Conservation (phyloP, 2,797 vertebrate genomes). For the Melanotaenia maccullochi region DNA sequence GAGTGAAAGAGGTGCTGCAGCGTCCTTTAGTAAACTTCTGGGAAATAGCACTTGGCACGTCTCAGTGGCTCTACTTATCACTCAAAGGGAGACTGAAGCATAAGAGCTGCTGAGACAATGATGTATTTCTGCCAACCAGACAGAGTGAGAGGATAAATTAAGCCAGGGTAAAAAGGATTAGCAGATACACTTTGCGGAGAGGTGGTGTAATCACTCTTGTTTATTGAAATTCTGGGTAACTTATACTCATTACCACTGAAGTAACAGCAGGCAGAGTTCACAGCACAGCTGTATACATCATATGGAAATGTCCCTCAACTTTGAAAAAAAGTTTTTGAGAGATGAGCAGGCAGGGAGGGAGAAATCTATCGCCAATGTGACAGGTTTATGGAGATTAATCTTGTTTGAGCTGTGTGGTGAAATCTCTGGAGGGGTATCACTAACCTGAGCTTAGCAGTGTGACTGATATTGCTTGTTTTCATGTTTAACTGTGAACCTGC, state of each 20-base stretch:
- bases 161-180: slow-evolving; percentile 53
- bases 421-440: slow-evolving; percentile 67
- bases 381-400: slow-evolving; percentile 74
- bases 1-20: slow-evolving; percentile 57
- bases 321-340: slow-evolving; percentile 50
- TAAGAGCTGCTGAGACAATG: slow-evolving; percentile 59
- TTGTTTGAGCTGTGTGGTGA: slow-evolving; percentile 73
- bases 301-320: slow-evolving; percentile 43
- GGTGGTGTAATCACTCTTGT: slow-evolving; percentile 52
- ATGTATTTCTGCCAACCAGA: slow-evolving; percentile 56
- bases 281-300: slow-evolving; percentile 27
- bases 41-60: slow-evolving; percentile 69
- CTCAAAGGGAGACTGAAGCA: slow-evolving; percentile 55
- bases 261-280: slow-evolving; percentile 31
- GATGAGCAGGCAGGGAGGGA: slow-evolving; percentile 49
- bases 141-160: slow-evolving; percentile 47
- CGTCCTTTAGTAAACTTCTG: slow-evolving; percentile 68
- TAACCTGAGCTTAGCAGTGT: slow-evolving; percentile 61
- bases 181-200: slow-evolving; percentile 61
- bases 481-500: slow-evolving; percentile 41
- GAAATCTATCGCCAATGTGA: slow-evolving; percentile 60
- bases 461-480: slow-evolving; percentile 56
- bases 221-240: slow-evolving; percentile 45
- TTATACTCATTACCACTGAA: slow-evolving; percentile 39
- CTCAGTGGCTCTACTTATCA: slow-evolving; percentile 60